Base-by-base conservation (phyloP, 2,888 invertebrate species). In the Lycophotia porphyrea region DNA sequence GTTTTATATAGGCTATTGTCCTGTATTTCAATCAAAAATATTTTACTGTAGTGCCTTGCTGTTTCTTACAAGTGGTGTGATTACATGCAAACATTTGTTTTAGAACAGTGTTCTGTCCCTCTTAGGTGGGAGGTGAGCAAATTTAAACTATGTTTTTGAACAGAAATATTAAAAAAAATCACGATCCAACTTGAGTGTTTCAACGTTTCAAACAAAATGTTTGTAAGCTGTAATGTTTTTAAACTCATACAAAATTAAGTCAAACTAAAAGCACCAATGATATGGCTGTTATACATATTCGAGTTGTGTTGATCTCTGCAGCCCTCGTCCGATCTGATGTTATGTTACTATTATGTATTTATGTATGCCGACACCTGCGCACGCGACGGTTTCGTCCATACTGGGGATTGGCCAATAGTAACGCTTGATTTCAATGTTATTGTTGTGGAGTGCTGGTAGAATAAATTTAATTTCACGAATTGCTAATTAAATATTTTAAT, bases 301-400 rank as follows among this genome's bases (percentile, higher is more conserved):
- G 84, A 76, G 81, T 65, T 82, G 84, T 81, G 84, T 86, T 80
- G 81, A 87, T 88, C 80, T 80, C 78, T 86, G 84, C 84, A 78
- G 81, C 76, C 82, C 81, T 73, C 82, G 83, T 85, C 87, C 85
- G 92, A 90, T 90, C 91, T 90, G 91, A 91, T 89, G 87, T 89
- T 88, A 84, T 85, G 84, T 84, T 85, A 88, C 87, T 82, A 79
- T 86, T 80, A 78, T 77, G 72, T 84, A 75, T 84, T 72, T 81
- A 84, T 89, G 79, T 79, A 82, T 79, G 78, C 61, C 74, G 73
- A 74, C 78, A 82, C 71, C 83, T 86, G 89, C 89, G 89, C 86
- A 85, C 81, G 88, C 58, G 86, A 76, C 71, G 68, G 52, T 36
- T 73, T 61, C 34, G 15, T 58, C 18, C 71, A 84, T 78, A 52